A percentile compares a stretch with the other conserved stretches of the same genome.
These are phyloP conservation scores for Rhinogobius similis DNA, from an alignment of 2,113 vertebrate species.

Conservation along the genomic window DNA sequence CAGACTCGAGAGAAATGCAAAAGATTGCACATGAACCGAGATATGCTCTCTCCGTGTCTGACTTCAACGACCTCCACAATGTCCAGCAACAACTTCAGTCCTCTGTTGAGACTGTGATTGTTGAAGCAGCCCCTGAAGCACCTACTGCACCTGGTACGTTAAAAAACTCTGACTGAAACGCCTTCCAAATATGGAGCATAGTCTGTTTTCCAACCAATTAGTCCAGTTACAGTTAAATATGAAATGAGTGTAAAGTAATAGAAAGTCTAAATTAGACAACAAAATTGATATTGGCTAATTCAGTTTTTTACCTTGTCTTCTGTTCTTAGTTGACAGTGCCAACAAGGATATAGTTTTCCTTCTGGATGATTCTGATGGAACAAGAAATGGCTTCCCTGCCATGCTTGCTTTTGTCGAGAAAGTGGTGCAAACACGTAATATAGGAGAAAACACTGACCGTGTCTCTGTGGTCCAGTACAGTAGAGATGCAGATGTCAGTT, in stretches of 20 bases:
- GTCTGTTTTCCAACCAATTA: background rate
- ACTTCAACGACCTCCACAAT: slow-evolving; percentile 69
- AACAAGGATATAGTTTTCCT: background rate
- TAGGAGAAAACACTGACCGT: background rate
- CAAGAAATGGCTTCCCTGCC: slow-evolving; percentile 1
- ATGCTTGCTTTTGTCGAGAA: background rate
- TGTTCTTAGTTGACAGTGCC: background rate
- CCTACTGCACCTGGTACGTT: slow-evolving; percentile 31
- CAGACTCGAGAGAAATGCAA: slow-evolving; percentile 58
- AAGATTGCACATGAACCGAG: slow-evolving; percentile 43
- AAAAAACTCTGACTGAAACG: background rate
- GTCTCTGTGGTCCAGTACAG: slow-evolving; percentile 37
- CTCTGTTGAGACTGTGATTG: slow-evolving; percentile 20
- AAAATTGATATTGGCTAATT: no score
- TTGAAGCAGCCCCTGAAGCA: background rate
- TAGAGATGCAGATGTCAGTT: slow-evolving; percentile 30
- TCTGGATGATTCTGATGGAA: background rate
- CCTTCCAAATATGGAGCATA: background rate
- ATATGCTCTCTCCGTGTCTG: slow-evolving; percentile 23
- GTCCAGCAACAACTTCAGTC: slow-evolving; percentile 42
- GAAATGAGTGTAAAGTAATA: no score
- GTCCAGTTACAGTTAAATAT: background rate
- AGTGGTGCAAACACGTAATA: background rate
- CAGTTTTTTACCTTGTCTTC: no score
- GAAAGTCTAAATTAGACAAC: no score